A percentile compares a stretch with the other conserved stretches of the same genome.
Conservation (phyloP, 1,140 invertebrate species). For the Augochlora pura region DNA sequence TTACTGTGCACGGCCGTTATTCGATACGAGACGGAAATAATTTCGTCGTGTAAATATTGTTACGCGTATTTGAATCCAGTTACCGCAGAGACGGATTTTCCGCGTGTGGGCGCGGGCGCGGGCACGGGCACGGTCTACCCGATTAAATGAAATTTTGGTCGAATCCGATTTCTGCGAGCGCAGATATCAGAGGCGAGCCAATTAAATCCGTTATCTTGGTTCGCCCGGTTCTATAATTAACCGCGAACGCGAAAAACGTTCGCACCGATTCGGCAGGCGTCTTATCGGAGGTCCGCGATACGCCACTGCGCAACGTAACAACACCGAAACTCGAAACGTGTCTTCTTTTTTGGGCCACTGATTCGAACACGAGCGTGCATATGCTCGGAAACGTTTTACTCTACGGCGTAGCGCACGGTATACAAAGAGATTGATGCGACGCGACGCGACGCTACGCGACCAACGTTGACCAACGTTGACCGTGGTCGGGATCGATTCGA, state of each 20-base stretch:
- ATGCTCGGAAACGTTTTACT: too few relatives aligned
- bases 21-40: too few relatives aligned
- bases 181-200: not conserved
- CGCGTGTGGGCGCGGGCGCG: too few relatives aligned
- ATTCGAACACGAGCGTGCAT: too few relatives aligned
- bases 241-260: not conserved
- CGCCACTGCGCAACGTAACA: too few relatives aligned
- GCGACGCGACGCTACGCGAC: too few relatives aligned
- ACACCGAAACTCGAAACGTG: too few relatives aligned
- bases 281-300: constrained; percentile 3
- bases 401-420: too few relatives aligned
- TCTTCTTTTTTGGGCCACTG: too few relatives aligned
- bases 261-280: not conserved
- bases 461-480: constrained; percentile 57
- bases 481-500: constrained; percentile 64
- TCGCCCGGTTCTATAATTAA: constrained; percentile 20
- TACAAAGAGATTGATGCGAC: constrained; percentile 44
- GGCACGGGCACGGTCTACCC: not conserved
- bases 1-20: too few relatives aligned
- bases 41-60: too few relatives aligned
- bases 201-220: constrained; percentile 26
- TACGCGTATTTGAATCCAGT: too few relatives aligned
- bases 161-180: not conserved
- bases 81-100: not conserved
- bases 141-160: constrained; percentile 12